These are phyloP conservation scores for Acrobasis repandana DNA, from an alignment of 2,888 invertebrate genomes.

Conservation along the genomic window DNA sequence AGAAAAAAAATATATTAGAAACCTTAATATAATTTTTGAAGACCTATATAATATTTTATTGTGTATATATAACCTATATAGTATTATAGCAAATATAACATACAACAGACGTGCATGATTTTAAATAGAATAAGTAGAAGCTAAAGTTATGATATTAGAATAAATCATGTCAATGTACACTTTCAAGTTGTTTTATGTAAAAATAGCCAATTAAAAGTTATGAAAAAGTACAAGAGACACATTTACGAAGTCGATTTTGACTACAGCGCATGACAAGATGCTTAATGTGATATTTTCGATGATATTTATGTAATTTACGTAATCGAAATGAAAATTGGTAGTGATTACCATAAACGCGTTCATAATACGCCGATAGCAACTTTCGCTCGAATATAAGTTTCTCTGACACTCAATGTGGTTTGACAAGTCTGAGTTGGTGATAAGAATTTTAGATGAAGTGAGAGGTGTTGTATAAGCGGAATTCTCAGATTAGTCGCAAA, in stretches of 20 bases:
- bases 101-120: too few species aligned
- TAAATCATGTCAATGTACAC: too few species aligned
- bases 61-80: too few species aligned
- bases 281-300: background rate
- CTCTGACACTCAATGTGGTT: conserved; percentile 44
- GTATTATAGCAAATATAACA: too few species aligned
- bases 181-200: too few species aligned
- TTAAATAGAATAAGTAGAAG: too few species aligned
- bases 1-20: too few species aligned
- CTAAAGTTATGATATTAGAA: too few species aligned
- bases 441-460: conserved; percentile 41
- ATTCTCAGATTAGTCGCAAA: background rate
- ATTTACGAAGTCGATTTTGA: background rate
- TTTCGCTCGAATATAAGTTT: conserved; percentile 62
- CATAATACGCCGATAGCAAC: conserved; percentile 53
- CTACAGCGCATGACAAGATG: background rate
- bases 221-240: background rate
- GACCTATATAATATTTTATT: too few species aligned
- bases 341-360: conserved; percentile 56
- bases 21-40: too few species aligned
- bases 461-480: conserved; percentile 33
- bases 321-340: conserved; percentile 57
- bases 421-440: conserved; percentile 39
- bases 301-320: conserved; percentile 39
- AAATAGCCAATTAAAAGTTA: background rate